Conservation (phyloP, 2,113 vertebrate species). For the Anolis sagrei region DNA sequence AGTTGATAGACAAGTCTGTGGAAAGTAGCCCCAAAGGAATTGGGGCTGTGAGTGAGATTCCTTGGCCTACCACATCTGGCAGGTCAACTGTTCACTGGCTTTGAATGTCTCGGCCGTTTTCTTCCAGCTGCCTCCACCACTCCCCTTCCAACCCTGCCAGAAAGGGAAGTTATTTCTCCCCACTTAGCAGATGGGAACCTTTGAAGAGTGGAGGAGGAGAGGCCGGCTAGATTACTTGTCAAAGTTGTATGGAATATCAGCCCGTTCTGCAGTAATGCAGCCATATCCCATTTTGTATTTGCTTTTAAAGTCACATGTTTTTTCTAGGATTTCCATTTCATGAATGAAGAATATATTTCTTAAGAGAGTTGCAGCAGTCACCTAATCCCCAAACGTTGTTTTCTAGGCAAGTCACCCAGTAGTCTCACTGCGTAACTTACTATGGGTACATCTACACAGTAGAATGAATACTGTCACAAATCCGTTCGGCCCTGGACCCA, state of each 20-base stretch:
- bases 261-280: not conserved
- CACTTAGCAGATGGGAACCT: not conserved
- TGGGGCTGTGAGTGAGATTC: slow-evolving; percentile 30
- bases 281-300: not conserved
- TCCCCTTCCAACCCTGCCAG: not conserved
- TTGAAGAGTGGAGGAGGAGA: not conserved
- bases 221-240: not conserved
- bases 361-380: not conserved
- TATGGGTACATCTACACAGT: too few species aligned
- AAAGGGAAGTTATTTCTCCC: slow-evolving; percentile 6
- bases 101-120: not conserved
- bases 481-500: too few species aligned
- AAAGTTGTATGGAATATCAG: not conserved
- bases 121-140: slow-evolving; percentile 35
- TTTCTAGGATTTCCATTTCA: not conserved
- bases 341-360: not conserved
- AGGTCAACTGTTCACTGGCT: slow-evolving; percentile 52
- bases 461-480: too few species aligned
- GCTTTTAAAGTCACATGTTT: not conserved
- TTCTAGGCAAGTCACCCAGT: too few species aligned
- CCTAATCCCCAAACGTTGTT: too few species aligned
- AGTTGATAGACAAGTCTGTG: slow-evolving; percentile 10
- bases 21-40: slow-evolving; percentile 13
- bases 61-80: slow-evolving; percentile 34
- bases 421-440: too few species aligned